Evolutionary conservation across 2,113 vertebrate species (phyloP), one percentile per base, ranked within the genome.

Genomic region (Poecilia latipinna): DNA sequence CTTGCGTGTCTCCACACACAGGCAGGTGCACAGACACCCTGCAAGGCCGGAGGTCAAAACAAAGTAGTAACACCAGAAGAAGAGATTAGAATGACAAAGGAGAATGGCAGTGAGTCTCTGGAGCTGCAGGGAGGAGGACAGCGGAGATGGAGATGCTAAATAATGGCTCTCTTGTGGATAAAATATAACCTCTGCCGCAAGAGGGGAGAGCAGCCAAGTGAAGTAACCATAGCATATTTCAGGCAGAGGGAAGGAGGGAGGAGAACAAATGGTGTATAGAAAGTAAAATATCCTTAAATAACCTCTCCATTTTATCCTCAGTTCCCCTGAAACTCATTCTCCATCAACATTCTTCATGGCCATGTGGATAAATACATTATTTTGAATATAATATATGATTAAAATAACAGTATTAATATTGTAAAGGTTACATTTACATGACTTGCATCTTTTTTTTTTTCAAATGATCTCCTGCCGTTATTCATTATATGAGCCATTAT

Each of bases 61-160:
- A 85, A 85, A 89, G 82, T 86, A 84, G 74, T 70, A 78, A 83
- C 51, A 83, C 79, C 77, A 72, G 83, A 88, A 83, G 88, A 86
- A 76, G 82, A 90, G 86, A 91, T 89, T 91, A 90, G 75, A 89
- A 90, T 91, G 89, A 92, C 85, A 86, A 90, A 91, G 75, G 86
- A 86, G 86, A 91, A 78, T 84, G 86, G 89, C 89, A 79, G 61
- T 68, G 79, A 84, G 78, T 86, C 35, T 28, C 61, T 72, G 70
- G 81, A 74, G 74, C 79, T 71, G 73, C 60, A 31, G 80, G 73
- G 84, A 77, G 78, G 78, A 82, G 75, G 86, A 78, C 82, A 78
- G 79, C 84, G 26, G 78, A 78, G 87, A 89, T 89, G 87, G 89
- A 90, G 80, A 86, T 69, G 80, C 82, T 91, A 89, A 91, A 87